A percentile compares a stretch with the other conserved stretches of the same genome.
Evolutionary conservation across 2,888 invertebrate species (phyloP).

Genomic region (Drosophila lacicola): DNA sequence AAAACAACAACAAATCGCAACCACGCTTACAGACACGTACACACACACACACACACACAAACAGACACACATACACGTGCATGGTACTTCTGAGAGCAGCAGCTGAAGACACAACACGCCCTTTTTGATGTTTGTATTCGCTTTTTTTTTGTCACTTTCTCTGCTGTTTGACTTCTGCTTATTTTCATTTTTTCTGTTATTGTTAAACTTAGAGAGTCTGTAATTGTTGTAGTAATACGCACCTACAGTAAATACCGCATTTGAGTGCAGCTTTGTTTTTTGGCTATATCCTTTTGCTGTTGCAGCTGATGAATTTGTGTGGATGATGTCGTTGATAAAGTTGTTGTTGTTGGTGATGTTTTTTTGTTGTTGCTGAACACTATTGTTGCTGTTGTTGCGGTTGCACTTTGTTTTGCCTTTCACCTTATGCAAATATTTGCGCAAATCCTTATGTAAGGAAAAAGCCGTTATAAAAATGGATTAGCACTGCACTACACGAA

Average conservation of each 20-base stretch:
- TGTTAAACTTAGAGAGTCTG: slow-evolving; percentile 11
- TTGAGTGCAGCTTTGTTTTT: slow-evolving; percentile 18
- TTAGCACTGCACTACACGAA: slow-evolving; percentile 49
- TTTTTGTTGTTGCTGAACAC: slow-evolving; percentile 58
- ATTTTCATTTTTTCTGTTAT: slow-evolving; percentile 13
- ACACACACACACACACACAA: slow-evolving; percentile 12
- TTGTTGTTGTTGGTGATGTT: slow-evolving; percentile 44
- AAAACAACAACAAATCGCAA: slow-evolving; percentile 60
- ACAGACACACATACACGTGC: slow-evolving; percentile 11
- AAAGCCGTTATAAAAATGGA: slow-evolving; percentile 56
- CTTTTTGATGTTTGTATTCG: slow-evolving; percentile 65
- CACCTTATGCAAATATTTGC: slow-evolving; percentile 44
- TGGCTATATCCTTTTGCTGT: slow-evolving; percentile 32
- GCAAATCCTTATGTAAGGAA: slow-evolving; percentile 48
- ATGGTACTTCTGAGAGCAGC: slow-evolving; percentile 41
- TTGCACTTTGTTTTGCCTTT: slow-evolving; percentile 52
- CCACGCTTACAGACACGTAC: slow-evolving; percentile 35
- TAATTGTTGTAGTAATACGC: slow-evolving; percentile 21
- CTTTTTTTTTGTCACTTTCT: slow-evolving; percentile 50
- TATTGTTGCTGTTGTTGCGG: slow-evolving; percentile 39
- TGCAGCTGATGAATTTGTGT: slow-evolving; percentile 24
- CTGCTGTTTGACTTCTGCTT: slow-evolving; percentile 14
- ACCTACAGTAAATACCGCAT: slow-evolving; percentile 43
- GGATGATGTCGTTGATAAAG: slow-evolving; percentile 28
- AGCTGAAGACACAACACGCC: slow-evolving; percentile 67